Evolutionary conservation across 2,797 vertebrate genomes (phyloP), one percentile per base, ranked within the genome.

Genomic region (Darevskia mixta): DNA sequence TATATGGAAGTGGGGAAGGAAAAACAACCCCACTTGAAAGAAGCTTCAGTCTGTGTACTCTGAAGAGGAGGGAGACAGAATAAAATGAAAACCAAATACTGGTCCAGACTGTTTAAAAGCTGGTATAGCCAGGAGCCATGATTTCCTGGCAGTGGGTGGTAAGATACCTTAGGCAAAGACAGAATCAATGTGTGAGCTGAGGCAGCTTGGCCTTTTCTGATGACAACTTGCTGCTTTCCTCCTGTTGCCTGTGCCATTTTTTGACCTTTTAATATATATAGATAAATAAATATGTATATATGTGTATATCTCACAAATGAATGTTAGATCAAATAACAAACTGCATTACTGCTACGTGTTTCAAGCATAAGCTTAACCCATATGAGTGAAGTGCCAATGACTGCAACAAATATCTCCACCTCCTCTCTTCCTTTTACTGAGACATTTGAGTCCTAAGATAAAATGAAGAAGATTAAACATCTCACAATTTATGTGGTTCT

Each of bases 381-480:
- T 87, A 69, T 27, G 86, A 0, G 0, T 0, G 0, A 45, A 82
- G 55, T 83, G 91, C 76, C 0, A 49, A 64, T n/a, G 18, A 13
- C 87, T 83, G 80, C 94, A 91, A 88, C 80, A 91, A 81, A 71
- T 78, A 77, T 71, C 64, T 18, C 55, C 55, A 58, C 27, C 18
- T 17, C 55, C 18, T 35, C n/a, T 73, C 32, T 35, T 87, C 27
- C 90, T 88, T 92, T 95, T 90, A 93, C 93, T 95, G 91, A 93
- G 93, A 71, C 88, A 91, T 91, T 95, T 90, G 43, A 49, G 69
- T 80, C 27, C 67, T 83, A 86, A 82, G 92, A 95, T 95, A 90
- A 85, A 87, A 73, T 72, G 86, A 58, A 35, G 79, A 69, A 0
- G 1, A 15, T 81, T 80, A 49, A 25, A 72, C 78, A 0, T 64